Evolutionary conservation across 2,113 vertebrate genomes (phyloP), one percentile per base, ranked within the genome.

Genomic region (Oncorhynchus nerka): DNA sequence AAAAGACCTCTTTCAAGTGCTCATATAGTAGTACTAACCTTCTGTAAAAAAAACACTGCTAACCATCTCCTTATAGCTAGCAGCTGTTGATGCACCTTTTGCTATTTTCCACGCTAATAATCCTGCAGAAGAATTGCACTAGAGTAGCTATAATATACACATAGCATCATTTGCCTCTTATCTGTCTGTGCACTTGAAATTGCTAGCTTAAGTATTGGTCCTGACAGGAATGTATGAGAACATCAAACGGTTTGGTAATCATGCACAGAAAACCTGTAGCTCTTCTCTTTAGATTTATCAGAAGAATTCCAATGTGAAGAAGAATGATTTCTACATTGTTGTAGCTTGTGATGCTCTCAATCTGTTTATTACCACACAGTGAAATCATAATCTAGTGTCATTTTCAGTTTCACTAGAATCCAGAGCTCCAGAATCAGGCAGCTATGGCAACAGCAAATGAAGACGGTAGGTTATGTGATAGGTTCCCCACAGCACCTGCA

Each of bases 401-500:
- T 45, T 45, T 45, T 45, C 39, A 45, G 39, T 79, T 61, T 55
- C 11, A 2, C 16, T 75, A 28, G 77, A 45, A 45, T 45, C 39
- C 68, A 15, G 32, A 70, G 70, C 81, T 15, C 20, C 76, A 75
- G 39, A 78, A 84, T 79, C 68, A 81, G 4, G 34, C 57, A 49
- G 28, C 45, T 79, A 30, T n/a, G 26, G 51, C 51, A 24, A 48
- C n/a, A 1, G 12, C 57, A 22, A 59, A 71, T 57, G 65, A 6
- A 82, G 70, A 75, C 55, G 32, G 22, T 4, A 1, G 70, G 65
- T 61, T 66, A 32, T n/a, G 19, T 30, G 73, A 81, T 66, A 65
- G 34, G 61, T 51, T 62, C 12, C 32, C 73, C 74, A 64, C 61
- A 74, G 81, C 66, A 83, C 73, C 81, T 77, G 80, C 24, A 19